Conservation (phyloP, 2,888 invertebrate genomes). For the Orthosia gothica region DNA sequence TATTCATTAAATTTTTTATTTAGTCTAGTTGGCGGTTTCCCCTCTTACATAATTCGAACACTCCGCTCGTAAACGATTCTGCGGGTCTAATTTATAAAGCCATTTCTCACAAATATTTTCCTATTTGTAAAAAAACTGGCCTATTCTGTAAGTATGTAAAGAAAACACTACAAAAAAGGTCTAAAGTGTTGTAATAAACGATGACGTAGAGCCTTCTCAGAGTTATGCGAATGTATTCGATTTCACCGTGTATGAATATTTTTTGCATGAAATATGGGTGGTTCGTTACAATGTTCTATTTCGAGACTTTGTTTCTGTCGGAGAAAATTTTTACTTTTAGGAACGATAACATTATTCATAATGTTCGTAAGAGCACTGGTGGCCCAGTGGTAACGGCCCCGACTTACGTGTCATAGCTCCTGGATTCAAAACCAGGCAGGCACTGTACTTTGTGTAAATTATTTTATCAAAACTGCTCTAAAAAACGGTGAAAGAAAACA, state of each 20-base stretch:
- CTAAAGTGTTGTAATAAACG: slow-evolving; percentile 5
- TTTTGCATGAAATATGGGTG: slow-evolving; percentile 15
- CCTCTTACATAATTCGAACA: too few species aligned
- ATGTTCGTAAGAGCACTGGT: background rate
- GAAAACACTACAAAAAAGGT: background rate
- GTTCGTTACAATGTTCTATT: background rate
- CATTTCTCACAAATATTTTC: background rate
- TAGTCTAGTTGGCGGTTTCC: background rate
- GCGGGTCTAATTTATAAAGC: background rate
- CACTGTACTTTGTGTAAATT: too few species aligned
- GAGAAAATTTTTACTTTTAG: background rate
- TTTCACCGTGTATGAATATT: slow-evolving; percentile 20
- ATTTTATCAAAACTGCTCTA: too few species aligned
- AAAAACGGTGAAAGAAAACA: too few species aligned
- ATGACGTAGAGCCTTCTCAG: background rate
- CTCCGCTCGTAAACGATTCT: too few species aligned
- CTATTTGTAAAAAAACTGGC: background rate
- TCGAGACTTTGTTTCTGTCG: background rate
- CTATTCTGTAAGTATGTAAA: background rate
- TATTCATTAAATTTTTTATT: background rate
- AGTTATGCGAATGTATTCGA: slow-evolving; percentile 1
- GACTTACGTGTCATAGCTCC: too few species aligned
- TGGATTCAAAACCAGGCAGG: too few species aligned
- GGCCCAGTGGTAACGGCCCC: too few species aligned
- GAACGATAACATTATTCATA: background rate